Evolutionary conservation across 2,888 invertebrate genomes (phyloP), one percentile per base, ranked within the genome.

Genomic region (Ectemnius cavifrons): DNA sequence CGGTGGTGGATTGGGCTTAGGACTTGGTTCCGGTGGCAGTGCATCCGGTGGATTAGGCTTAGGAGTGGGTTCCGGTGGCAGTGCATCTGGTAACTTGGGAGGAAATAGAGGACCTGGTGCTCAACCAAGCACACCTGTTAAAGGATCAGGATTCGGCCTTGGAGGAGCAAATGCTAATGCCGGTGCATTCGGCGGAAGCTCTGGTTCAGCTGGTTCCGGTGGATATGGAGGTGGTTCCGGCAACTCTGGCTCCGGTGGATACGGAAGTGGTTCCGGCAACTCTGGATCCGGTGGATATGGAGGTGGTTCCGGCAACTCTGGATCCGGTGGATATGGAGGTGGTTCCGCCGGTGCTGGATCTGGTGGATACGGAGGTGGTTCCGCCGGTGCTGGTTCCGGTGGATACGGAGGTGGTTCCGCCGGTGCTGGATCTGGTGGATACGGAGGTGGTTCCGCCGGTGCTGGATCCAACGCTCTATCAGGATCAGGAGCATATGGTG

Each of bases 111-210:
- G 16, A 11, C 16, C n/a, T 0, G 16, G 6, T 20, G 1, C 59
- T 59, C 28, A 20, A n/a, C 59, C 59, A 11, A 20, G 20, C 59
- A 20, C 23, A 20, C 23, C 23, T 37, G 61, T 23, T 61, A 37
- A 37, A 37, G 61, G 61, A 61, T 61, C 61, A 14, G 28, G 28
- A 37, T 37, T 37, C 16, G 52, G 52, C n/a, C 5, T 52, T 11
- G 63, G 46, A 11, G 62, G 52, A 52, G 5, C 77, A 13, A 71
- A 69, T 27, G 69, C 72, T 1, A 67, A 73, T 60, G 73, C 76
- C 46, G 62, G 62, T 52, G 52, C 14, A 16, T 14, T 14, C 52
- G 52, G n/a, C 52, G 71, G 66, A 23, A 65, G 69, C 4, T 63
- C 69, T 60, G 73, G 73, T 27, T 18, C 20, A 2, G 67, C 65